Evolutionary conservation across 2,113 vertebrate genomes (phyloP), one percentile per base, ranked within the genome.

Genomic region (Tetrao urogallus): DNA sequence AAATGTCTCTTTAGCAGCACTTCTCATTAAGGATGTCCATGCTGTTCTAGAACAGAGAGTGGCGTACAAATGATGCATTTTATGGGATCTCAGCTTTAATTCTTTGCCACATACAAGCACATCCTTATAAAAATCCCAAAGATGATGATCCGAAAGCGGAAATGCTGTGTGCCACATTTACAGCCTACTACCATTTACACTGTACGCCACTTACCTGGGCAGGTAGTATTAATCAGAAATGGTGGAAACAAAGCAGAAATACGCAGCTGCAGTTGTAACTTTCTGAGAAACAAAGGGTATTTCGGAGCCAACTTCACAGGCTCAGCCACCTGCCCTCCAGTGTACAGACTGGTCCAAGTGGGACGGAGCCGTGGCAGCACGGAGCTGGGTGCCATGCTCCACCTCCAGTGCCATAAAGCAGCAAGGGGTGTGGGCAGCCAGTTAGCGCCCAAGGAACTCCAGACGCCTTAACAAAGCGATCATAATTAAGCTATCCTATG

Each of bases 11-110:
- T 98, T 97, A 98, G 97, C 97, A 97, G 97, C 94, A 93, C 94
- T 96, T 98, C 98, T 98, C 98, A 98, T 99, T 98, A 99, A 96
- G 65, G 78, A 98, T 98, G 97, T 97, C 98, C 98, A 98, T 98
- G 98, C 98, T 98, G 98, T 98, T 98, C 98, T 97, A 81, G 97
- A 98, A 98, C 92, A 80, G 98, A 98, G 97, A 98, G 96, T 98
- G 98, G 98, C 98, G 98, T 98, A 98, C 98, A 98, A 98, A 99
- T 98, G 98, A 99, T 98, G 98, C 97, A 98, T 98, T 99, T 98
- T 98, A 98, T 98, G 98, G 98, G 97, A 97, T 98, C 98, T 98
- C 98, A 98, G 98, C 98, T 98, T 98, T 97, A 97, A 96, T 98
- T 97, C 97, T 97, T 92, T 95, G 97, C 95, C 96, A 97, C 96